phyloP scores from a whole-genome alignment of 2,888 invertebrate genomes.

The Brachycybe producta region DNA sequence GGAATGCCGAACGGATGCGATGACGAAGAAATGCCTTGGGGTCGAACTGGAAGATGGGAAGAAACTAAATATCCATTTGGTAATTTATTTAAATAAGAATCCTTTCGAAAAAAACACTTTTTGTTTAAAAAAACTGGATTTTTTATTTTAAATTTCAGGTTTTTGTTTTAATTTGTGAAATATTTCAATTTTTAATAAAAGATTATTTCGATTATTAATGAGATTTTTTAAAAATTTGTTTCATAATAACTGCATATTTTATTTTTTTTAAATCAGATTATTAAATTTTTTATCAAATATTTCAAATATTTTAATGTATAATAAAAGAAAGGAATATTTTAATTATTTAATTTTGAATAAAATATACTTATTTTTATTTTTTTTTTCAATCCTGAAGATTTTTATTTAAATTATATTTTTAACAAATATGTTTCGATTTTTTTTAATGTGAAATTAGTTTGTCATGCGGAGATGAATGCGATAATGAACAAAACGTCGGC shows the following conservation, averaged over 20 bases:
- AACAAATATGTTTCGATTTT: constrained; percentile 14
- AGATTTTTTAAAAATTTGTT: not conserved
- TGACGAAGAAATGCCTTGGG: constrained; percentile 86
- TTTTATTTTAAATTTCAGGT: not conserved
- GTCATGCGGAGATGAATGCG: constrained; percentile 96
- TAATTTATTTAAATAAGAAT: no score
- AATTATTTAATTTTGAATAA: no score
- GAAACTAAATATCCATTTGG: constrained; percentile 77
- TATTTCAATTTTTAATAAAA: no score
- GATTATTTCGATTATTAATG: no score
- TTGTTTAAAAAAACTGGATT: not conserved
- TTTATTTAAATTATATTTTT: constrained; percentile 2
- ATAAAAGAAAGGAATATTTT: no score
- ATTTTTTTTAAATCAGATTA: not conserved
- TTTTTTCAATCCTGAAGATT: not conserved
- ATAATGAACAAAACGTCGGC: constrained; percentile 76
- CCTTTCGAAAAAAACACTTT: no score
- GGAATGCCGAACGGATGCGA: constrained; percentile 85
- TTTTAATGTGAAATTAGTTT: no score
- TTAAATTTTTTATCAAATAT: no score
- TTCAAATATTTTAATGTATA: no score
- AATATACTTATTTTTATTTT: no score
- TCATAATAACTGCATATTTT: not conserved
- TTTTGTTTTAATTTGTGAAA: no score
- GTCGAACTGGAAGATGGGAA: constrained; percentile 47